Percentiles rank a stretch among this genome's conserved stretches.
Conservation (phyloP, 1,140 invertebrate species). For the Lasioglossum albipes region DNA sequence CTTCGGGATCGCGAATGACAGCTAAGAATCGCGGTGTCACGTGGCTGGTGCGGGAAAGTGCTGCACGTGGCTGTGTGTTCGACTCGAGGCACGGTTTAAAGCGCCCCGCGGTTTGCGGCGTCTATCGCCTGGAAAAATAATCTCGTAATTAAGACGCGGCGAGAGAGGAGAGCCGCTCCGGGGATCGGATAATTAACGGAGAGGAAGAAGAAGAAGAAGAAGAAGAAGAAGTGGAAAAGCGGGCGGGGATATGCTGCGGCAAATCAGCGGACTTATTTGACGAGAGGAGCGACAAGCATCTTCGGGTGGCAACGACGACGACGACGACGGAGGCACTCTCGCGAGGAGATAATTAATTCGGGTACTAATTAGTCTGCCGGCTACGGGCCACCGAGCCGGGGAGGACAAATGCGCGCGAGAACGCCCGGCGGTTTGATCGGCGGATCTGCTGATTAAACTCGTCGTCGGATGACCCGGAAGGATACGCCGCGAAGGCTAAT, state of each 20-base stretch:
- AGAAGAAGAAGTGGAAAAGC: too few species aligned
- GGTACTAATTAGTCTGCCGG: constrained; percentile 25
- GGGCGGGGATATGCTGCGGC: not conserved
- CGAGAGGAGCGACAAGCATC: not conserved
- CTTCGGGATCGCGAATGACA: not conserved
- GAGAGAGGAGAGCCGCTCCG: not conserved
- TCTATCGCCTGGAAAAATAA: too few species aligned
- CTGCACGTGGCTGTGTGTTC: constrained; percentile 45
- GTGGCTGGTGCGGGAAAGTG: constrained; percentile 47
- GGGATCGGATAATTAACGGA: not conserved
- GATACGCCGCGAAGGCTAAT: constrained; percentile 28
- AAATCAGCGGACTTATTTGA: constrained; percentile 2
- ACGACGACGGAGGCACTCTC: not conserved
- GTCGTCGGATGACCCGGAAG: constrained; percentile 12
- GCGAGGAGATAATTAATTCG: constrained; percentile 31
- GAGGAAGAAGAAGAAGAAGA: not conserved
- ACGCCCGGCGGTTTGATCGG: not conserved
- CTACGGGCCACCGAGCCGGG: too few species aligned
- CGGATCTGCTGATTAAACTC: constrained; percentile 39
- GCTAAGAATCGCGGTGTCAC: constrained; percentile 19
- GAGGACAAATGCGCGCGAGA: constrained; percentile 3
- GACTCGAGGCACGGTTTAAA: not conserved
- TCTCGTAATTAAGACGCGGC: too few species aligned
- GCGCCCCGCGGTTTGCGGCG: not conserved
- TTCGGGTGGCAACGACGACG: not conserved